phyloP scores from a whole-genome alignment of 2,888 invertebrate species.

The Chloroclysta siterata region DNA sequence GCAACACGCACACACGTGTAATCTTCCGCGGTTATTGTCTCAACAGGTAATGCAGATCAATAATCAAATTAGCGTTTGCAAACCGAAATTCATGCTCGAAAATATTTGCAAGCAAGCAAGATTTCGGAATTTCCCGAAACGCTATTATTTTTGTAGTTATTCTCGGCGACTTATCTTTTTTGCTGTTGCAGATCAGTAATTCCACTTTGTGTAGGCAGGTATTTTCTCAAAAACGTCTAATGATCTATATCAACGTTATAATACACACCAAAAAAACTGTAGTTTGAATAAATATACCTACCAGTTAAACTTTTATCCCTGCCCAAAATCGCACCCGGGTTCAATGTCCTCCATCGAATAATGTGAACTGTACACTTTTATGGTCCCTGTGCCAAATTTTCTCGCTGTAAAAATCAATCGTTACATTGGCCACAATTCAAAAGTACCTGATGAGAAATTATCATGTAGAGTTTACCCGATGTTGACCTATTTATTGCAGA shows the following conservation, averaged over 20 bases:
- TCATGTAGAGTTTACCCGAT: not conserved
- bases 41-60: constrained; percentile 40
- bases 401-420: not conserved
- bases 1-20: constrained; percentile 54
- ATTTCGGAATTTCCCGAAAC: not conserved
- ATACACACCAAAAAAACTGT: not conserved
- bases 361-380: constrained; percentile 20
- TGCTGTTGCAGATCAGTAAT: not conserved
- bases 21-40: constrained; percentile 40
- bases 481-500: no score
- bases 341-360: constrained; percentile 26
- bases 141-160: not conserved
- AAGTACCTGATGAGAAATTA: not conserved
- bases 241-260: not conserved
- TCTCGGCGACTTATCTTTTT: not conserved
- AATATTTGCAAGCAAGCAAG: not conserved
- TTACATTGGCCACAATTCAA: not conserved
- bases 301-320: not conserved
- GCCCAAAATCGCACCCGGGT: constrained; percentile 16
- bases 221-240: not conserved
- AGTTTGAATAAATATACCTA: not conserved
- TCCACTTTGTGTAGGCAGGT: not conserved
- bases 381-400: constrained; percentile 14
- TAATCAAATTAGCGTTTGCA: constrained; percentile 11
- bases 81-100: constrained; percentile 1